phyloP scores from a whole-genome alignment of 2,888 invertebrate species.

The Euzetes globulus region DNA sequence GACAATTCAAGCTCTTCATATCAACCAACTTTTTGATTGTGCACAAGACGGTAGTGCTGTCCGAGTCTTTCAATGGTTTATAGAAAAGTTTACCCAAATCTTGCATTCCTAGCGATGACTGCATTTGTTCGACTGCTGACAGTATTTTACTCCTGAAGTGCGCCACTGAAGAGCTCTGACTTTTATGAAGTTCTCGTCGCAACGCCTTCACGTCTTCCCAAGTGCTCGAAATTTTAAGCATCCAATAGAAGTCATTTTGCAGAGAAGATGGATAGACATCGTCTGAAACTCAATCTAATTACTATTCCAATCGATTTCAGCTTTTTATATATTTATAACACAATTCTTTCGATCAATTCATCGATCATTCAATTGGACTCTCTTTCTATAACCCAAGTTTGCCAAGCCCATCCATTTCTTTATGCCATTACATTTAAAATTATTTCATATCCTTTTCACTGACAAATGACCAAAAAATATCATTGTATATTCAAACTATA shows the following conservation, averaged over 20 bases:
- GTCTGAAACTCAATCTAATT: constrained; percentile 51
- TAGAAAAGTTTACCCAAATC: constrained; percentile 92
- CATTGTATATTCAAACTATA: no score
- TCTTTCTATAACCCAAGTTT: no score
- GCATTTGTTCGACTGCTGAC: constrained; percentile 85
- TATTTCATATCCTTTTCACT: no score
- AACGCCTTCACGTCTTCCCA: constrained; percentile 93
- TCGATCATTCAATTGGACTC: no score
- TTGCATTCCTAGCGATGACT: constrained; percentile 76
- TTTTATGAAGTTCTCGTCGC: constrained; percentile 88
- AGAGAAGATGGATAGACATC: constrained; percentile 84
- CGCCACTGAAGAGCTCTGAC: constrained; percentile 73
- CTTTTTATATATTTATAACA: neutral
- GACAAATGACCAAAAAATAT: no score
- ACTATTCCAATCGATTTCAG: neutral
- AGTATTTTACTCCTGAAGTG: constrained; percentile 86
- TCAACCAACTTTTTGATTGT: constrained; percentile 72
- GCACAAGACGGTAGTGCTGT: constrained; percentile 82
- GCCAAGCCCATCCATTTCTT: no score
- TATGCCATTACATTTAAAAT: no score
- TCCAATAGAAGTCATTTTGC: constrained; percentile 91
- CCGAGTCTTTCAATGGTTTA: constrained; percentile 74
- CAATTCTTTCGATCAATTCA: no score
- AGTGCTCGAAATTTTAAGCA: constrained; percentile 91
- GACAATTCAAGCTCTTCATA: constrained; percentile 74